Evolutionary conservation across 2,797 vertebrate genomes (phyloP), one percentile per base, ranked within the genome.

Genomic region (Neostethus bicornis): DNA sequence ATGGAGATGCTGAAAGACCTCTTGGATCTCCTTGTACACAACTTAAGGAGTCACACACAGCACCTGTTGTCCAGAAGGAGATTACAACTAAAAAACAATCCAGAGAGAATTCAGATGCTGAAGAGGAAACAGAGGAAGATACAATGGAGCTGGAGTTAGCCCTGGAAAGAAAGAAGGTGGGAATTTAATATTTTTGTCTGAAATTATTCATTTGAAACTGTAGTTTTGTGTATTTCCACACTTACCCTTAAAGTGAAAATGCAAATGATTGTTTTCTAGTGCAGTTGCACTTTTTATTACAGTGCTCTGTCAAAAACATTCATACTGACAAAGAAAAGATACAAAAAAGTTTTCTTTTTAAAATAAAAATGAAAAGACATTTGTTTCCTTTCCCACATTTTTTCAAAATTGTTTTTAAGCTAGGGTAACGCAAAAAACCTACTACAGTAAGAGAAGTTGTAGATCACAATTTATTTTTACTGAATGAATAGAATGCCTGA

Each of bases 101-200:
- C 0, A 87, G 90, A 35, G 94, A 95, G 35, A 95, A 94, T 0
- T 91, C 90, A 0, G 90, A 91, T 11, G 80, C 64, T 20, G 91
- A 95, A 9, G 94, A 93, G 14, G 96, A 95, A 50, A 88, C 95
- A 0, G 96, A 96, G 58, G 97, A 98, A 57, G 96, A 98, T 71
- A 98, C 96, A 0, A 90, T 95, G 0, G 96, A 99, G 37, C 79
- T 99, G 69, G 97, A 98, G 72, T 87, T 98, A 23, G 95, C 95
- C 46, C 87, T 99, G 62, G 97, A 99, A 85, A 93, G 96, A 71
- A 99, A 96, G 80, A 99, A 96, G 89, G 97, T 98, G 6, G 4
- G 59, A 6, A 28, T 35, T 37, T 20, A 35, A 28, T 16, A 3
- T 1, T 21, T 0, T 28, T 41, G 2, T 16, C 2, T 10, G 21